Percentiles rank a stretch among this genome's conserved stretches.
phyloP scores from a whole-genome alignment of 2,888 invertebrate genomes.

The Lamellibrachia columna region DNA sequence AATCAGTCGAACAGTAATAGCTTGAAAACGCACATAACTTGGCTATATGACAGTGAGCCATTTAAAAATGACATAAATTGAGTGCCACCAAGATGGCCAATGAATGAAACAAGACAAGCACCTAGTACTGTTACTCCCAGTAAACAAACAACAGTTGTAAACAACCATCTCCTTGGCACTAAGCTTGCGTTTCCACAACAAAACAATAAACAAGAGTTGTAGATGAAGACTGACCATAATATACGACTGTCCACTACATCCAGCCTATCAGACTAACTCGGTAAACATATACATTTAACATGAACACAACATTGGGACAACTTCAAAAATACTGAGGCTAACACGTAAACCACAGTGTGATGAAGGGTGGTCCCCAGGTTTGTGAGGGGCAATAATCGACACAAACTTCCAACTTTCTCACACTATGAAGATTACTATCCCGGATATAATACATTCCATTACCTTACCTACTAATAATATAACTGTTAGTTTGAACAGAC shows the following conservation, averaged over 20 bases:
- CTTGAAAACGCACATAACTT: background rate
- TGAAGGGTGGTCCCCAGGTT: background rate
- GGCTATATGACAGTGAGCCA: background rate
- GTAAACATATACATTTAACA: background rate
- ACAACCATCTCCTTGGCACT: background rate
- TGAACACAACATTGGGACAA: background rate
- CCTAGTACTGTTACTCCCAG: background rate
- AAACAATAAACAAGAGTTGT: background rate
- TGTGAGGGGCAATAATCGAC: background rate
- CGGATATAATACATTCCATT: background rate
- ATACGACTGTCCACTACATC: background rate
- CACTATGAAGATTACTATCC: background rate
- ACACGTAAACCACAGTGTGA: background rate
- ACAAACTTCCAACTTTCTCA: background rate
- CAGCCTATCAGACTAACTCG: background rate
- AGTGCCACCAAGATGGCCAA: background rate
- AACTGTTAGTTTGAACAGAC: background rate
- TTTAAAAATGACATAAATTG: background rate
- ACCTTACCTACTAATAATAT: background rate
- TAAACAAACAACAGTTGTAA: background rate
- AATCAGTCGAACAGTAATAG: background rate
- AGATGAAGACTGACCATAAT: background rate
- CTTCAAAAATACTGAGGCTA: background rate
- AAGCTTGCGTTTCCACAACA: background rate
- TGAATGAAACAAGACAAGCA: background rate